A percentile compares a stretch with the other conserved stretches of the same genome.
These are phyloP conservation scores for Euplexia lucipara DNA, from an alignment of 2,888 invertebrate genomes.

Conservation along the genomic window DNA sequence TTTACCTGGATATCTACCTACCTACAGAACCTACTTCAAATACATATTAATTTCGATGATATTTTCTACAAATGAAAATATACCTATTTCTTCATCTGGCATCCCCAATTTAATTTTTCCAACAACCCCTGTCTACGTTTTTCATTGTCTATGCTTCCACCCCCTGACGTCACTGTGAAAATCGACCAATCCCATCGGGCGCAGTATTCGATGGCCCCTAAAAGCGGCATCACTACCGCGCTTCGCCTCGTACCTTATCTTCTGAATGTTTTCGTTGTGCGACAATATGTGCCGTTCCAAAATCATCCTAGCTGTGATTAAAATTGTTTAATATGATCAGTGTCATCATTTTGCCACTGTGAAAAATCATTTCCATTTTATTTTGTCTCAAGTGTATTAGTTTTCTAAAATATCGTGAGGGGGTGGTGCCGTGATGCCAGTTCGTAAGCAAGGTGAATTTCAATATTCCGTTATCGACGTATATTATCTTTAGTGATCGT, in stretches of 20 bases:
- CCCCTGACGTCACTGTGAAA: slow-evolving; percentile 91
- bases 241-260: slow-evolving; percentile 79
- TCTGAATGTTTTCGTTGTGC: slow-evolving; percentile 87
- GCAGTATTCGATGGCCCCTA: slow-evolving; percentile 87
- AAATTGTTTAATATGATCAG: slow-evolving; percentile 84
- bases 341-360: slow-evolving; percentile 73
- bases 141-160: slow-evolving; percentile 88
- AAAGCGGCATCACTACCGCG: slow-evolving; percentile 83
- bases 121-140: slow-evolving; percentile 77
- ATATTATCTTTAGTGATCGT: slow-evolving; percentile 48
- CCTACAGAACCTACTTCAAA: background rate
- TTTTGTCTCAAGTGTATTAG: slow-evolving; percentile 80
- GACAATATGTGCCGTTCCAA: slow-evolving; percentile 81
- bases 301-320: slow-evolving; percentile 81
- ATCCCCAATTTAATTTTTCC: slow-evolving; percentile 67
- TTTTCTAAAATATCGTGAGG: slow-evolving; percentile 86
- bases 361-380: slow-evolving; percentile 81
- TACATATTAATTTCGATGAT: background rate
- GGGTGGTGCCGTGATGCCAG: slow-evolving; percentile 93
- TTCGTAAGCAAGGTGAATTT: slow-evolving; percentile 94
- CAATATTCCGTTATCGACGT: slow-evolving; percentile 63
- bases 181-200: slow-evolving; percentile 92
- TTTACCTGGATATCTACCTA: background rate
- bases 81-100: slow-evolving; percentile 47
- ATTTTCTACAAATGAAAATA: slow-evolving; percentile 2